phyloP scores from a whole-genome alignment of 2,113 vertebrate genomes.

The Lamprotornis superbus region DNA sequence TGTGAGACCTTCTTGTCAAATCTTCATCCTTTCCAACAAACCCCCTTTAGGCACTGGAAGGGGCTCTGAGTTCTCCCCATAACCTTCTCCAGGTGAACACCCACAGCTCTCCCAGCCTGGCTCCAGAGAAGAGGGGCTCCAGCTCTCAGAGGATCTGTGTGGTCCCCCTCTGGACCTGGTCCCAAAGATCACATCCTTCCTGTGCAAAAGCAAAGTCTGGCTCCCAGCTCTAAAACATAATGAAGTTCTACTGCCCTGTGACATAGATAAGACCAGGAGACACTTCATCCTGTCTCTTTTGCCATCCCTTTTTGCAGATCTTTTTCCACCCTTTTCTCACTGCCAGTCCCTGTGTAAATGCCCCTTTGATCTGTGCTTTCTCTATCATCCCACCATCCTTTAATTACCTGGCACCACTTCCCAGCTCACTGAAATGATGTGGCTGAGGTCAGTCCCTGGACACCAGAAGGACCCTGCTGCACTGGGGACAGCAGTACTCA shows the following conservation, averaged over 20 bases:
- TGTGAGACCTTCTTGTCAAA: too few species aligned
- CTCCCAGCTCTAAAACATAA: neutral
- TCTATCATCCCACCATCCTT: neutral
- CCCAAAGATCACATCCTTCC: neutral
- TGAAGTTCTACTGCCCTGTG: neutral
- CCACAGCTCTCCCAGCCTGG: neutral
- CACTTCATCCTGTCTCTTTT: neutral
- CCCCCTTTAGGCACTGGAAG: neutral
- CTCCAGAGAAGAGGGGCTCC: neutral
- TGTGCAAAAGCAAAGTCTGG: neutral
- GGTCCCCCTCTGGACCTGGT: neutral
- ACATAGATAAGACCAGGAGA: neutral
- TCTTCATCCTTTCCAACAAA: too few species aligned
- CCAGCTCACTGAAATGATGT: neutral
- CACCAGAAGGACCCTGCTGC: neutral
- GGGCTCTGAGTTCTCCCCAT: rapidly evolving
- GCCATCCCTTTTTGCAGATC: neutral
- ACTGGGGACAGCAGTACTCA: slow-evolving; percentile 13
- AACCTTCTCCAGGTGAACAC: neutral
- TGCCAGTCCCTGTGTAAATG: neutral
- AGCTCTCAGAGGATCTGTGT: rapidly evolving
- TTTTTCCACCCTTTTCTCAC: neutral
- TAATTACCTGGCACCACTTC: neutral
- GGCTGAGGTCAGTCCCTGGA: neutral
- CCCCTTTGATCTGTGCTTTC: neutral